Base-by-base conservation (phyloP, 2,888 invertebrate species). In the Theretra japonica region DNA sequence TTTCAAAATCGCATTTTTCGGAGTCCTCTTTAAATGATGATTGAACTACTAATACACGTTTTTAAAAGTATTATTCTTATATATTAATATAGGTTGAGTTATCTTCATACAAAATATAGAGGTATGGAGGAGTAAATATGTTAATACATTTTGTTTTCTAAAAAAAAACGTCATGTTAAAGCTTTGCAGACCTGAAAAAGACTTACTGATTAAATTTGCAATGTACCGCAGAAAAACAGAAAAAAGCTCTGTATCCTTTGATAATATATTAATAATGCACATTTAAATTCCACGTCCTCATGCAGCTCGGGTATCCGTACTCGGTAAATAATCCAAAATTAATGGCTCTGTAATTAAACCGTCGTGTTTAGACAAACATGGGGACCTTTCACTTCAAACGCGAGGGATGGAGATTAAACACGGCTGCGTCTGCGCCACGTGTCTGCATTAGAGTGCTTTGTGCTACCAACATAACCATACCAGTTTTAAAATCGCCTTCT, bases 311-410 rank as follows among this genome's bases (percentile, higher is more conserved):
- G 78, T 79, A 80, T 79, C 77, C 77, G 62, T 72, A 75, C 75
- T 79, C 83, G 82, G 90, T 88, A 92, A 92, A 92, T 92, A 92
- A 90, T 93, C 90, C 88, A 91, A 93, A 89, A 92, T 91, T 92
- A 92, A 93, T 93, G 92, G 91, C 89, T 85, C 86, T 86, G 90
- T 93, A 92, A 94, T 93, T 91, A 92, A 92, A 92, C 85, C 85
- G 83, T 83, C 86, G 84, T 86, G 90, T 91, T 93, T 93, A 90
- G 86, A 90, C 90, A 92, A 92, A 91, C 92, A 90, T 84, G 84
- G 89, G 90, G 86, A 82, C 83, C 76, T 75, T 73, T 72, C 83
- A 91, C 91, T 91, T 93, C 93, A 93, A 94, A 94, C 90, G 87
- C 84, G 82, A 80, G 86, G 90, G 89, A 88, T 79, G 88, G 87